Conservation (phyloP, 2,888 invertebrate species). For the Augiades crinisus region DNA sequence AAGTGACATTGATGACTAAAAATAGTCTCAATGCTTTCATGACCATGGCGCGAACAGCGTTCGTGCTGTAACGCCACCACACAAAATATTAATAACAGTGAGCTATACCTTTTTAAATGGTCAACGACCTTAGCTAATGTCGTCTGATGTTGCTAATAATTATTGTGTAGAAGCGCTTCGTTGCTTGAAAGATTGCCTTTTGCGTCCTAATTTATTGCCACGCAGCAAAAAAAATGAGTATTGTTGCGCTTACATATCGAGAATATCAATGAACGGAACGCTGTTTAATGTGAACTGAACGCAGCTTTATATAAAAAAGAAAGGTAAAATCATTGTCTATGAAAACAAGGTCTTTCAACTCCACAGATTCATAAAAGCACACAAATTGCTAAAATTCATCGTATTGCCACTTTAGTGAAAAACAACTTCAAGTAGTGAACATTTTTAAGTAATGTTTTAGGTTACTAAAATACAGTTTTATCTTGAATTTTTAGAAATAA, state of each 20-base stretch:
- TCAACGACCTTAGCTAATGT: slow-evolving; percentile 34
- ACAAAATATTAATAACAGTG: slow-evolving; percentile 4
- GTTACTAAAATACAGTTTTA: too few relatives aligned
- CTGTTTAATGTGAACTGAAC: slow-evolving; percentile 5
- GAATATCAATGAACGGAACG: slow-evolving; percentile 43
- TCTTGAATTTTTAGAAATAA: too few relatives aligned
- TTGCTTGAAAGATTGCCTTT: slow-evolving; percentile 43
- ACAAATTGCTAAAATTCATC: too few relatives aligned
- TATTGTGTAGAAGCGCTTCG: slow-evolving; percentile 13
- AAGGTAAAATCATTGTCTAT: neutral
- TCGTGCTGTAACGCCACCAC: neutral
- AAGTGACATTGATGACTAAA: slow-evolving; percentile 62
- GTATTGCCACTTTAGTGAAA: too few relatives aligned
- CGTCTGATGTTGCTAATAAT: slow-evolving; percentile 10
- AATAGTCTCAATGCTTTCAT: slow-evolving; percentile 46
- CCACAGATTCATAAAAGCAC: too few relatives aligned
- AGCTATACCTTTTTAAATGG: slow-evolving; percentile 6
- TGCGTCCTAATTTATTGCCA: slow-evolving; percentile 47
- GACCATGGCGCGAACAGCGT: slow-evolving; percentile 14
- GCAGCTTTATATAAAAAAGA: neutral
- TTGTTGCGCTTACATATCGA: slow-evolving; percentile 38
- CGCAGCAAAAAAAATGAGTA: slow-evolving; percentile 45
- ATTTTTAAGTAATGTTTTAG: too few relatives aligned
- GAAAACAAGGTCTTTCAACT: too few relatives aligned
- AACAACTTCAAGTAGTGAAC: too few relatives aligned